Percentiles rank a stretch among this genome's conserved stretches.
Evolutionary conservation across 2,888 invertebrate genomes (phyloP).

Genomic region (Drosophila kanekoi): DNA sequence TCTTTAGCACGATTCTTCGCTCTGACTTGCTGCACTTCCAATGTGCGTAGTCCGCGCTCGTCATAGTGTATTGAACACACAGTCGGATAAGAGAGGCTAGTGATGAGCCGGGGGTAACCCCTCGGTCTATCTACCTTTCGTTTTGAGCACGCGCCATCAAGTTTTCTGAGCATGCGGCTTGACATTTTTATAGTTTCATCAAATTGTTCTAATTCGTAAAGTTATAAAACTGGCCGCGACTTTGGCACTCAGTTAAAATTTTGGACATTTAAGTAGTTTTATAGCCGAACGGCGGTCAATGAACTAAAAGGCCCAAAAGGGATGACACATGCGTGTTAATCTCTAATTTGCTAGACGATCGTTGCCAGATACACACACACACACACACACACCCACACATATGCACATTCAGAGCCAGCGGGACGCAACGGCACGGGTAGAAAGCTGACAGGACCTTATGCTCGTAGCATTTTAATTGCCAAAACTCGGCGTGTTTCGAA

Average conservation of each 20-base stretch:
- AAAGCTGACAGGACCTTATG: conserved; percentile 57
- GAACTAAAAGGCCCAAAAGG: conserved; percentile 60
- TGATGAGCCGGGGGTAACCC: conserved; percentile 15
- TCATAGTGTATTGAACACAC: conserved; percentile 79
- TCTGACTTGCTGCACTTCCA: conserved; percentile 37
- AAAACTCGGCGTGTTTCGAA: conserved; percentile 76
- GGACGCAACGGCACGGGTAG: conserved; percentile 28
- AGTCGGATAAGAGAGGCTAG: conserved; percentile 12
- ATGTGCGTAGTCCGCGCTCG: conserved; percentile 50
- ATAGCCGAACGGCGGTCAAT: conserved; percentile 68
- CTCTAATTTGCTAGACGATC: conserved; percentile 80
- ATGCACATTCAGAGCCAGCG: conserved; percentile 38
- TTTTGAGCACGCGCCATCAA: conserved; percentile 40
- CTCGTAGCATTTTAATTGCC: conserved; percentile 80
- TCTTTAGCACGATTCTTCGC: conserved; percentile 13
- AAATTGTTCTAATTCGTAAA: conserved; percentile 76
- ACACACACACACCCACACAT: not conserved
- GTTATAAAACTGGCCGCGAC: conserved; percentile 69
- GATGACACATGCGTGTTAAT: conserved; percentile 82
- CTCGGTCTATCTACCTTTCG: conserved; percentile 40
- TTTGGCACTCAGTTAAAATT: conserved; percentile 59
- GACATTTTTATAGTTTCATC: conserved; percentile 76
- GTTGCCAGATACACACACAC: conserved; percentile 27
- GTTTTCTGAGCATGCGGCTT: conserved; percentile 56
- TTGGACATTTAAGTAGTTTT: conserved; percentile 56